phyloP scores from a whole-genome alignment of 2,113 vertebrate species.

The Mustelus asterias region DNA sequence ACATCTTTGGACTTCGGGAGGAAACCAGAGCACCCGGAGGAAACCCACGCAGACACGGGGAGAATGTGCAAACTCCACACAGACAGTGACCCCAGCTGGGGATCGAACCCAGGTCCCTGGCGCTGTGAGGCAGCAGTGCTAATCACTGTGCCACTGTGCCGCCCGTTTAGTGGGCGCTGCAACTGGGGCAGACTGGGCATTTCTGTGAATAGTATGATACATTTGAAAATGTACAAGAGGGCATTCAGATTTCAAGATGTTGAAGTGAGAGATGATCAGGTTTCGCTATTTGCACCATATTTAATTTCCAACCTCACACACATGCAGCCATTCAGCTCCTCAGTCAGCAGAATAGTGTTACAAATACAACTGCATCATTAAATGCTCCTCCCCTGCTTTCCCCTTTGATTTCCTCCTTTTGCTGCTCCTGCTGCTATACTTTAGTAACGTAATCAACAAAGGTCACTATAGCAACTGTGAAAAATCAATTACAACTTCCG shows the following conservation, averaged over 20 bases:
- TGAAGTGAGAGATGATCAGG: neutral
- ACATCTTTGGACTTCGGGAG: too few species aligned
- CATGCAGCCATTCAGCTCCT: neutral
- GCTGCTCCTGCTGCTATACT: neutral
- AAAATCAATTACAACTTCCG: neutral
- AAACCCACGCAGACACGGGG: too few species aligned
- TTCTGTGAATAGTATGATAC: too few species aligned
- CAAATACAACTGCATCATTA: neutral
- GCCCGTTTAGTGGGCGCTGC: too few species aligned
- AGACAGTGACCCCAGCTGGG: too few species aligned
- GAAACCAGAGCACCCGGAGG: too few species aligned
- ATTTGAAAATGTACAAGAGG: neutral
- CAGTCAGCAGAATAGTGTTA: neutral
- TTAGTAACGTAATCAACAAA: neutral
- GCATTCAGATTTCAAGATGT: neutral
- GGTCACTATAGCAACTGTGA: neutral
- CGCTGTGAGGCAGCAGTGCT: too few species aligned
- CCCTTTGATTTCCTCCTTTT: neutral
- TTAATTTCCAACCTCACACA: neutral
- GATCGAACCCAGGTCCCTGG: too few species aligned
- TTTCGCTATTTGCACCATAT: neutral
- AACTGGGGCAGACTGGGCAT: too few species aligned
- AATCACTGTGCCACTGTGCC: too few species aligned
- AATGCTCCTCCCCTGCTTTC: too few species aligned
- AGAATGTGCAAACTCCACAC: too few species aligned